Conservation (phyloP, 2,888 invertebrate genomes). For the Drosophila helvetica region DNA sequence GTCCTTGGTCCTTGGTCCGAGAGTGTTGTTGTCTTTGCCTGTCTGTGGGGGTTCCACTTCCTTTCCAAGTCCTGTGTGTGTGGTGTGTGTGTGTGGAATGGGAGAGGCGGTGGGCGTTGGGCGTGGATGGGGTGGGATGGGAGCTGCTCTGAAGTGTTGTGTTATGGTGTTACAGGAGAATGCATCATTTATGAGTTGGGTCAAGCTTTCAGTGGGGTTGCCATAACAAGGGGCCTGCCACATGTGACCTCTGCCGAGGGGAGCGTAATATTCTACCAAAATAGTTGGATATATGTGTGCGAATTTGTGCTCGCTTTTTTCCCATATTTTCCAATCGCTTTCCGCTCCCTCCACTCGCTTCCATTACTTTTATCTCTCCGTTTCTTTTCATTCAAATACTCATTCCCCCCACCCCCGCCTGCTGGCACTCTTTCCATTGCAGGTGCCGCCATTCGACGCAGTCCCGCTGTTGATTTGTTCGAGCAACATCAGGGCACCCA, state of each 20-base stretch:
- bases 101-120: not conserved
- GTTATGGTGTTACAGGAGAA: conserved; percentile 1
- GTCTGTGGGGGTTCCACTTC: not conserved
- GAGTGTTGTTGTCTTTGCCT: not conserved
- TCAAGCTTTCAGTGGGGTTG: conserved; percentile 1
- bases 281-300: not conserved
- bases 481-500: conserved; percentile 99
- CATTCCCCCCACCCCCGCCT: not conserved
- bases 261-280: not conserved
- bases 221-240: conserved; percentile 3
- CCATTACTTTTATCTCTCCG: not conserved
- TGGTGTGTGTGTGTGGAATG: not conserved
- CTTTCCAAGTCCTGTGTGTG: not conserved
- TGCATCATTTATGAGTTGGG: conserved; percentile 27
- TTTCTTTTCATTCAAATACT: conserved; percentile 2
- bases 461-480: conserved; percentile 91
- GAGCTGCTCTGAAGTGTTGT: conserved; percentile 5
- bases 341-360: not conserved
- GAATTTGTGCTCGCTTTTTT: too few species aligned
- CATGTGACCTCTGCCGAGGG: not conserved
- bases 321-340: too few species aligned
- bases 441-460: conserved; percentile 91
- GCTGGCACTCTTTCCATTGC: conserved; percentile 82
- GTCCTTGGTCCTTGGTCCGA: not conserved
- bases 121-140: not conserved